Conservation (phyloP, 2,113 vertebrate genomes). For the Megaleporinus macrocephalus region DNA sequence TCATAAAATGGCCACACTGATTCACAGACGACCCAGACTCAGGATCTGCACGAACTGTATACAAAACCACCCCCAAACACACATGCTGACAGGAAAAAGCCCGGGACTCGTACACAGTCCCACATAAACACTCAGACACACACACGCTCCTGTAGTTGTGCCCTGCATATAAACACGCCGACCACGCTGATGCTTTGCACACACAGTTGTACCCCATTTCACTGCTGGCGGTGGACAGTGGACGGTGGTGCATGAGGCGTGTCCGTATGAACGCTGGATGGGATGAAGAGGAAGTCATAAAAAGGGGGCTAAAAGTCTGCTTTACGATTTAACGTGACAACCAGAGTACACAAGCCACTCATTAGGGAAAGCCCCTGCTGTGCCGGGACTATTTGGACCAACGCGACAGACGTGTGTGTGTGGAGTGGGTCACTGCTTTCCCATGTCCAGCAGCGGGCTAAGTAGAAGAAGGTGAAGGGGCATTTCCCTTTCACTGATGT, state of each 20-base stretch:
- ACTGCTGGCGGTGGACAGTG: neutral
- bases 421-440: neutral
- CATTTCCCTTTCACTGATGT: neutral
- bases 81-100: constrained; percentile 6
- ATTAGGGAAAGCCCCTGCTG: constrained; percentile 35
- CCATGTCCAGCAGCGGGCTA: neutral
- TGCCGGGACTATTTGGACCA: constrained; percentile 21
- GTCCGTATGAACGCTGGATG: constrained; percentile 8
- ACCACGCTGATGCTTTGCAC: neutral
- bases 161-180: constrained; percentile 16
- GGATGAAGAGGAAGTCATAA: constrained; percentile 47
- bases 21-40: constrained; percentile 8
- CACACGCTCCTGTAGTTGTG: neutral
- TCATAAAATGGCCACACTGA: constrained; percentile 12
- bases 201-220: neutral
- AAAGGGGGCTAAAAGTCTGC: constrained; percentile 39
- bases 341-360: constrained; percentile 17
- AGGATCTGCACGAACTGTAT: neutral
- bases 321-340: constrained; percentile 51
- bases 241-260: neutral
- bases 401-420: constrained; percentile 20
- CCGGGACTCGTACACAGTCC: neutral
- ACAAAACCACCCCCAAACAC: constrained; percentile 10
- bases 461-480: neutral
- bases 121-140: constrained; percentile 6